phyloP scores from a whole-genome alignment of 2,797 vertebrate genomes.

The Smutsia gigantea region DNA sequence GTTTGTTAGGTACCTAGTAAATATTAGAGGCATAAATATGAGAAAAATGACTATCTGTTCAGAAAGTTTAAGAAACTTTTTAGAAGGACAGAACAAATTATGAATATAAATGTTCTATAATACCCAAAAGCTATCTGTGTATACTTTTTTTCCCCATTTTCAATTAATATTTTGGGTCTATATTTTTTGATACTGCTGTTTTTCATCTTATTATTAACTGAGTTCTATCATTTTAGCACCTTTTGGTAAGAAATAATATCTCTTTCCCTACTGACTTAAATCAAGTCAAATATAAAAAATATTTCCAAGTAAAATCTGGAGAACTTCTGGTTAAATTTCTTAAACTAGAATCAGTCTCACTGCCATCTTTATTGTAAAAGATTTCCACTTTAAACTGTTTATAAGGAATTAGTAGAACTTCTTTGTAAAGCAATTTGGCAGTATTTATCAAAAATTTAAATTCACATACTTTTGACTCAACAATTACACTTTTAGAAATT shows the following conservation, averaged over 20 bases:
- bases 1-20: constrained; percentile 39
- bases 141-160: background rate
- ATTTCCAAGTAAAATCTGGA: background rate
- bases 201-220: constrained; percentile 10
- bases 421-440: background rate
- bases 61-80: background rate
- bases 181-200: background rate
- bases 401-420: background rate
- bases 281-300: constrained; percentile 43
- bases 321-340: constrained; percentile 10
- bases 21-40: constrained; percentile 15
- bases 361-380: constrained; percentile 1
- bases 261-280: background rate
- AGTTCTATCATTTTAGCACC: constrained; percentile 6
- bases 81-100: background rate
- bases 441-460: constrained; percentile 13
- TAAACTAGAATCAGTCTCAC: background rate
- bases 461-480: background rate
- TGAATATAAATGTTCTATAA: constrained; percentile 22
- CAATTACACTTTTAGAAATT: constrained; percentile 9
- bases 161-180: background rate
- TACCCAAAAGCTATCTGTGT: background rate
- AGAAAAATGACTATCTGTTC: constrained; percentile 31
- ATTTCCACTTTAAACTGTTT: background rate
- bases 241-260: background rate